These are phyloP conservation scores for Oscheius sp. DNA, from an alignment of 2,888 invertebrate genomes.

Conservation along the genomic window DNA sequence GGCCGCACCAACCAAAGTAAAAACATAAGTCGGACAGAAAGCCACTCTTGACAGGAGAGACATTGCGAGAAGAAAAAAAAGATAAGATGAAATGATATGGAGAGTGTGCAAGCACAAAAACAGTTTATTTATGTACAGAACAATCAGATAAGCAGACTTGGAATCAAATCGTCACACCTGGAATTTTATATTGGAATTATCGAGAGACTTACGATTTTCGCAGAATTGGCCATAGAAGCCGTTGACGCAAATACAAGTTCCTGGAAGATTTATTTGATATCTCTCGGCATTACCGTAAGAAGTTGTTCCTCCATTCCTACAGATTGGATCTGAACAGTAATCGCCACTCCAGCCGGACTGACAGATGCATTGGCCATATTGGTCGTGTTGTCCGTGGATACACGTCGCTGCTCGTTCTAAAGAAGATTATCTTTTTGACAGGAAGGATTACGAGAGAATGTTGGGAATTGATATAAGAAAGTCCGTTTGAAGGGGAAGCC, in stretches of 20 bases:
- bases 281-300: no score
- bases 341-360: background rate
- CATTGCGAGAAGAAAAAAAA: no score
- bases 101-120: background rate
- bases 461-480: constrained; percentile 37
- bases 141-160: background rate
- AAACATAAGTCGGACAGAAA: no score
- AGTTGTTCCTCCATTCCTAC: constrained; percentile 41
- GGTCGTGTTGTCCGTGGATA: constrained; percentile 1
- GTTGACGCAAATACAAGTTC: constrained; percentile 44
- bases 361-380: constrained; percentile 23
- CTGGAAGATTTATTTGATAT: no score
- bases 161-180: no score
- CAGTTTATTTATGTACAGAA: background rate
- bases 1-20: no score
- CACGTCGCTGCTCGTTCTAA: constrained; percentile 15
- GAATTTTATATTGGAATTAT: no score
- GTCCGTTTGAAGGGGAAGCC: constrained; percentile 34
- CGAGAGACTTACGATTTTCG: constrained; percentile 22
- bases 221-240: constrained; percentile 48
- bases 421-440: no score
- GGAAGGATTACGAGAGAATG: background rate
- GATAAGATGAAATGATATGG: no score
- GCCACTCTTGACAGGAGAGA: no score
- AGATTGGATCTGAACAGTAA: constrained; percentile 18